phyloP scores from a whole-genome alignment of 2,888 invertebrate genomes.

The Ditula angustiorana region DNA sequence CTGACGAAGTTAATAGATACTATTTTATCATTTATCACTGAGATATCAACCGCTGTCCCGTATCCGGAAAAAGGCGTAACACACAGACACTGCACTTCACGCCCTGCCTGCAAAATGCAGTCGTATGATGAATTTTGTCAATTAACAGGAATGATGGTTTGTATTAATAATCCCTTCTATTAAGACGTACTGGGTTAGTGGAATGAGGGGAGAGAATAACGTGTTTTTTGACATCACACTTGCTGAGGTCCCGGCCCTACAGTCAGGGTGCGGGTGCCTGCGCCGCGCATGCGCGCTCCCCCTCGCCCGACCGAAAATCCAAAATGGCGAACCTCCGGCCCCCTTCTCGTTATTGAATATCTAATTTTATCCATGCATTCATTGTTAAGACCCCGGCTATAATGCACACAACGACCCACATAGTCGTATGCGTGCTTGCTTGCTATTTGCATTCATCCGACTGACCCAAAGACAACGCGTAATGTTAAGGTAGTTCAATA shows the following conservation, averaged over 20 bases:
- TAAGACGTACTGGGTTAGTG: constrained; percentile 81
- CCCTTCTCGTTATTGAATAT: constrained; percentile 83
- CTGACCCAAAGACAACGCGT: neutral
- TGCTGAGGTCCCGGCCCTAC: constrained; percentile 76
- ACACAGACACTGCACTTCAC: constrained; percentile 39
- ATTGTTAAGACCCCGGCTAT: constrained; percentile 63
- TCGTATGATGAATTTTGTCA: constrained; percentile 38
- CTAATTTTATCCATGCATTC: constrained; percentile 83
- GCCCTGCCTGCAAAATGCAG: constrained; percentile 33
- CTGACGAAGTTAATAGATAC: constrained; percentile 12
- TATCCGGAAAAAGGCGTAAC: constrained; percentile 33
- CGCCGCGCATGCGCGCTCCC: constrained; percentile 78
- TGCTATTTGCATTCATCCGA: neutral
- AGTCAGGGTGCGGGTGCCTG: constrained; percentile 75
- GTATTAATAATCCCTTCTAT: constrained; percentile 68
- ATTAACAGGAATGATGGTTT: constrained; percentile 57
- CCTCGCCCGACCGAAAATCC: constrained; percentile 71
- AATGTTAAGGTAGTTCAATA: neutral
- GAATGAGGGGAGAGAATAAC: constrained; percentile 82
- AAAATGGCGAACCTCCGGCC: constrained; percentile 82
- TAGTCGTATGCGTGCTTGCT: constrained; percentile 52
- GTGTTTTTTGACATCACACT: constrained; percentile 83
- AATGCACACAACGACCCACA: constrained; percentile 60
- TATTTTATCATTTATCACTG: constrained; percentile 33
- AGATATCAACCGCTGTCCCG: constrained; percentile 13